Evolutionary conservation across 2,113 vertebrate species (phyloP), one percentile per base, ranked within the genome.

Genomic region (Lepidothrix coronata): DNA sequence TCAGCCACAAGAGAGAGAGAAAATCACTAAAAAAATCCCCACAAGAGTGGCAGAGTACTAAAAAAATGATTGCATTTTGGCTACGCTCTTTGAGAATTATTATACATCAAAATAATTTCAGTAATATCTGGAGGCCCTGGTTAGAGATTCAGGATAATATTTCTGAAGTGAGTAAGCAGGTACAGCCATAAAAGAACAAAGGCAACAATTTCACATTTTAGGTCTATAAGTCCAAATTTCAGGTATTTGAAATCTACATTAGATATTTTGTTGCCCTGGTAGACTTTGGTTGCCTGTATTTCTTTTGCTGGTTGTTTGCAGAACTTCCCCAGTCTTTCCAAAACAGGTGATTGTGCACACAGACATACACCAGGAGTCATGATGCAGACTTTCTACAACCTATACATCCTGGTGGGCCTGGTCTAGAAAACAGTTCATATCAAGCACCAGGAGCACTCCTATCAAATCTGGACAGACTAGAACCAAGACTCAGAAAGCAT

Each of bases 351-450:
- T 54, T 41, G 41, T 12, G 8, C 16, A 57, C 9, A 5, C 5
- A 19, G 35, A 55, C 16, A 10, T 54, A 52, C 5, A 70, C n/a
- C 15, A 51, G 18, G 30, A 65, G 6, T 58, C 39, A 57, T 5
- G 43, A 41, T 5, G 11, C 1, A 5, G 33, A 61, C n/a, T 86
- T 81, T 73, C 17, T 70, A 27, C 37, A 14, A 20, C 9, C 6
- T 58, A 3, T 27, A 7, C 0, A 0, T 46, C 20, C 8, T 44
- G 19, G 6, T 30, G 6, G 57, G 5, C 14, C 14, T 85, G 23
- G 7, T 72, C 10, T 48, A 37, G 22, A 62, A 74, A 27, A 65
- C 5, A 33, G 20, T 25, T 59, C n/a, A 67, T 68, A 23, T 11
- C 18, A 63, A 62, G 37, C 21, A 59, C 55, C 6, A 67, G 30